These are phyloP conservation scores for Meiosimyza decipiens DNA, from an alignment of 2,888 invertebrate species.

Conservation along the genomic window DNA sequence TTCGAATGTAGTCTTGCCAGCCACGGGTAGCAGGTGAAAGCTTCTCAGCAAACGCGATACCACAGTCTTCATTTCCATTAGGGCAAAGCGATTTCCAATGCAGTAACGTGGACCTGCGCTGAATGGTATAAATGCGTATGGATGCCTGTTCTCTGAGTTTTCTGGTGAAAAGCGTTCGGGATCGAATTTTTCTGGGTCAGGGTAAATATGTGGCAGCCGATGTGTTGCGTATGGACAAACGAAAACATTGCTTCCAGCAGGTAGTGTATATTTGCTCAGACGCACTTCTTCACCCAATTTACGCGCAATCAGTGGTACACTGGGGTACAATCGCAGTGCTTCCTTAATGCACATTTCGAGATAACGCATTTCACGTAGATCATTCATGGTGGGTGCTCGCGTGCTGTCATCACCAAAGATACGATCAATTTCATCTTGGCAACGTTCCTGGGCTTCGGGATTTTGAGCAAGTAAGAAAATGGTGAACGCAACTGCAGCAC, in stretches of 20 bases:
- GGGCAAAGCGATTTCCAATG: conserved; percentile 71
- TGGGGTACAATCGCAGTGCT: conserved; percentile 69
- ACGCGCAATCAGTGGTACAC: conserved; percentile 65
- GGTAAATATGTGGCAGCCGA: conserved; percentile 69
- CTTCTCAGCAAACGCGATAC: conserved; percentile 69
- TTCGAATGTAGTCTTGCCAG: conserved; percentile 68
- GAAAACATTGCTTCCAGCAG: conserved; percentile 70
- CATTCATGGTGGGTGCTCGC: conserved; percentile 69
- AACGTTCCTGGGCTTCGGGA: conserved; percentile 67
- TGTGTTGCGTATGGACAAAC: conserved; percentile 71
- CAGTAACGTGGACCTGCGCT: conserved; percentile 72
- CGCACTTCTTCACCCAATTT: conserved; percentile 64
- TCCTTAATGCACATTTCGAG: conserved; percentile 79
- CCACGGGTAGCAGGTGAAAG: conserved; percentile 68
- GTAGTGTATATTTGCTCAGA: conserved; percentile 68
- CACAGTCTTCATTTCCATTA: conserved; percentile 72
- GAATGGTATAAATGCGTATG: conserved; percentile 72
- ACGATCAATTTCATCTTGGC: conserved; percentile 67
- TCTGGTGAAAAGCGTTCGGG: conserved; percentile 71
- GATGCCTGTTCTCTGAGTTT: conserved; percentile 68
- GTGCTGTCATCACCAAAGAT: conserved; percentile 66
- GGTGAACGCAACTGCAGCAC: conserved; percentile 71
- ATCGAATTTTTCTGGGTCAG: conserved; percentile 70
- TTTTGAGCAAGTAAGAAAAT: conserved; percentile 70
- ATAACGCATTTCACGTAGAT: conserved; percentile 73